Percentiles rank a stretch among this genome's conserved stretches.
Evolutionary conservation across 2,888 invertebrate genomes (phyloP).

Genomic region (Sarcophaga variegata): DNA sequence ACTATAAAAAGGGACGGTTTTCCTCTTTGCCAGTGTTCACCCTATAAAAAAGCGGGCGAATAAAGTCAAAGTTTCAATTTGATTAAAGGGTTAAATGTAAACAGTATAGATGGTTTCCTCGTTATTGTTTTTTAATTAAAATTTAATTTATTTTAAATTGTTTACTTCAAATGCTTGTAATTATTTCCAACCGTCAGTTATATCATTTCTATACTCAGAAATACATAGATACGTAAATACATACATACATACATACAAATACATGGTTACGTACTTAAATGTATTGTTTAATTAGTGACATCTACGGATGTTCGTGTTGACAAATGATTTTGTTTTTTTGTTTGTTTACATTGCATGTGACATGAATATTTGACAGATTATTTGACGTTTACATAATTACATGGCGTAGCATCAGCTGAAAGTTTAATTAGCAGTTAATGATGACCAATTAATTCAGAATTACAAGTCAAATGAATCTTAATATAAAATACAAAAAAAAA

Average conservation of each 20-base stretch:
- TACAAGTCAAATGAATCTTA: no score
- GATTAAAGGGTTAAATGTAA: no score
- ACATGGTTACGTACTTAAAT: background rate
- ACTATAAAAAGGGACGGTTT: no score
- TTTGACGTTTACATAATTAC: conserved; percentile 19
- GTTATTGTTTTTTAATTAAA: conserved; percentile 21
- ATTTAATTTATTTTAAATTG: conserved; percentile 36
- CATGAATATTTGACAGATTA: conserved; percentile 27
- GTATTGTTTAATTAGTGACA: conserved; percentile 31
- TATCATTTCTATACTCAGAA: background rate
- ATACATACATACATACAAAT: background rate
- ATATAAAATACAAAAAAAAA: no score
- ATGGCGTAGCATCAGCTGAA: background rate
- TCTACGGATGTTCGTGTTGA: conserved; percentile 40
- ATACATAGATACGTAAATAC: no score
- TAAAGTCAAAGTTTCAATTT: no score
- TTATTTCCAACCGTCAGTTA: background rate
- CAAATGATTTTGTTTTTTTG: conserved; percentile 9
- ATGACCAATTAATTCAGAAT: no score
- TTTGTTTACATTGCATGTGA: conserved; percentile 34
- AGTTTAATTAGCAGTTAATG: background rate
- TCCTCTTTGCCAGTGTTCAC: no score
- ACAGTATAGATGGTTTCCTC: no score
- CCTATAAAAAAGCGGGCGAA: no score
- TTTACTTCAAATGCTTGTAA: background rate